These are phyloP conservation scores for Cotesia typhae DNA, from an alignment of 1,140 invertebrate genomes.

Conservation along the genomic window DNA sequence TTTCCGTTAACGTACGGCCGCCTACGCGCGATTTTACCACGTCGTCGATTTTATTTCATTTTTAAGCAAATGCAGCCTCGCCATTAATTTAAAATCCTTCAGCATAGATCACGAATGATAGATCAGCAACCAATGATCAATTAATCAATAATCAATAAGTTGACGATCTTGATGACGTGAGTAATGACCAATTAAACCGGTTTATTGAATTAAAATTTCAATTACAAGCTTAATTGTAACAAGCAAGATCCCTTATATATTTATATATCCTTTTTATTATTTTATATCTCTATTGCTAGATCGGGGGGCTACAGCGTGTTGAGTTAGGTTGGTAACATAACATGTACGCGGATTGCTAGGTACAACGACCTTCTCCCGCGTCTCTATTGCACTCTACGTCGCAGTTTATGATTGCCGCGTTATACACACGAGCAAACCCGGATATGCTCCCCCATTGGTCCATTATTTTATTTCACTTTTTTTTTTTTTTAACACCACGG, in stretches of 20 bases:
- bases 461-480: constrained; percentile 1
- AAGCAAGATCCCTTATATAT: too few relatives aligned
- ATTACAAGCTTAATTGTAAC: too few relatives aligned
- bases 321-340: constrained; percentile 22
- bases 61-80: not conserved
- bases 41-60: not conserved
- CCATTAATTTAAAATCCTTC: not conserved
- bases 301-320: not conserved
- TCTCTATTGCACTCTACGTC: constrained; percentile 16
- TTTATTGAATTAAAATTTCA: too few relatives aligned
- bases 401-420: constrained; percentile 13
- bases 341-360: constrained; percentile 19
- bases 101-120: not conserved
- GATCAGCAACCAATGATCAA: not conserved
- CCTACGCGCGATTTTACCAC: constrained; percentile 21
- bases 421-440: constrained; percentile 18
- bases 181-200: too few relatives aligned
- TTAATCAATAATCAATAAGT: not conserved
- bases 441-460: not conserved
- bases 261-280: too few relatives aligned
- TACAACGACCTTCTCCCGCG: constrained; percentile 27
- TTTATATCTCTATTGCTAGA: not conserved
- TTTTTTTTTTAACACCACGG: not conserved
- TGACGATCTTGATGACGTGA: too few relatives aligned
- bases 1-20: constrained; percentile 35